These are phyloP conservation scores for Apostichopus parvimensis DNA, from an alignment of 35 echinoderm and acorn worm species.

Conservation along the genomic window DNA sequence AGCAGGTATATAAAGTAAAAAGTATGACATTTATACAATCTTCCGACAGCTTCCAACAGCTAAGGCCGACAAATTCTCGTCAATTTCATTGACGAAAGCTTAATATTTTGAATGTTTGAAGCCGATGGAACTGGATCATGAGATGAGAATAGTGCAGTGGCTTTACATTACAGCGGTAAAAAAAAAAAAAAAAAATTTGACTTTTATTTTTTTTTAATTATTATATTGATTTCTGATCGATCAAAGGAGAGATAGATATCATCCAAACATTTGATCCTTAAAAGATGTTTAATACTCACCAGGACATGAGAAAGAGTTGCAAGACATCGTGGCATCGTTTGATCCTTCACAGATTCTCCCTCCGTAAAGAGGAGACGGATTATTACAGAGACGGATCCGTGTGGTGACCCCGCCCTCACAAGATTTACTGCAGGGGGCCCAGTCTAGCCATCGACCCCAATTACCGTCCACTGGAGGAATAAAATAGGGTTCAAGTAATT, in stretches of 20 bases:
- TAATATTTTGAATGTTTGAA: too few relatives aligned
- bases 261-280: too few relatives aligned
- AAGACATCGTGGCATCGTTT: constrained; percentile 47
- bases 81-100: too few relatives aligned
- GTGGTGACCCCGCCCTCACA: constrained; percentile 69
- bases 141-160: not conserved
- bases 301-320: constrained; percentile 80
- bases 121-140: too few relatives aligned
- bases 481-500: not conserved
- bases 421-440: constrained; percentile 60
- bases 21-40: too few relatives aligned
- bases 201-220: too few relatives aligned
- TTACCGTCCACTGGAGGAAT: constrained; percentile 64
- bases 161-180: not conserved
- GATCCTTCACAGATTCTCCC: constrained; percentile 62
- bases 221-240: too few relatives aligned
- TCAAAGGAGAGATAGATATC: too few relatives aligned
- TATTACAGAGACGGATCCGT: constrained; percentile 78
- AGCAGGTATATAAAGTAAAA: too few relatives aligned
- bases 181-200: too few relatives aligned
- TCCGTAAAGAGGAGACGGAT: constrained; percentile 74
- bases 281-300: constrained; percentile 32
- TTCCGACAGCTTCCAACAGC: too few relatives aligned
- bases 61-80: too few relatives aligned
- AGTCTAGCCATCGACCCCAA: constrained; percentile 80